These are phyloP conservation scores for Trichopoda pennipes DNA, from an alignment of 2,888 invertebrate species.

Conservation along the genomic window DNA sequence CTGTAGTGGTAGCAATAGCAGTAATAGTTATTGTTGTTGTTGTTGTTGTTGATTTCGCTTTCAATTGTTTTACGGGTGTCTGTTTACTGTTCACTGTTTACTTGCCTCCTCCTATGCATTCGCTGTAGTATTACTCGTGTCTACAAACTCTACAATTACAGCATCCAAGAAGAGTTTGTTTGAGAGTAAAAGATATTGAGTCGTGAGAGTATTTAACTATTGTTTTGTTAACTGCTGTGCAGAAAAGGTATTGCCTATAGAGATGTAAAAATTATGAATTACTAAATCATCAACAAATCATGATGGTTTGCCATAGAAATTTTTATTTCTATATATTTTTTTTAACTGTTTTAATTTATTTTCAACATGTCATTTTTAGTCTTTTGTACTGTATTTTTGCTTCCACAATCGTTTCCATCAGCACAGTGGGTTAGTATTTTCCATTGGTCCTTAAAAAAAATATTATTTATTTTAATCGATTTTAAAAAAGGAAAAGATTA, in stretches of 20 bases:
- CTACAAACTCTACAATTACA: conserved; percentile 44
- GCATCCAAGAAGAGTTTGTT: conserved; percentile 36
- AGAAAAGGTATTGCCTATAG: neutral
- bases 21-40: neutral
- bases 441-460: neutral
- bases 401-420: neutral
- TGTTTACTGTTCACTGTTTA: too few relatives aligned
- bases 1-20: too few relatives aligned
- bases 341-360: conserved; percentile 8
- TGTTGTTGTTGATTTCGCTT: conserved; percentile 19
- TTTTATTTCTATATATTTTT: conserved; percentile 26
- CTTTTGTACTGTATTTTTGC: conserved; percentile 13
- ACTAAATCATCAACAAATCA: conserved; percentile 59
- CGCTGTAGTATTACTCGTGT: conserved; percentile 19
- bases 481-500: too few relatives aligned
- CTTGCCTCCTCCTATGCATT: conserved; percentile 8
- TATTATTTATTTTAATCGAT: too few relatives aligned
- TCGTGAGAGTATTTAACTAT: neutral
- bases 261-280: conserved; percentile 55
- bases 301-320: conserved; percentile 48
- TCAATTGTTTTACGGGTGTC: conserved; percentile 35
- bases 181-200: neutral
- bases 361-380: conserved; percentile 6
- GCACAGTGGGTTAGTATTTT: conserved; percentile 8
- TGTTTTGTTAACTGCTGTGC: conserved; percentile 1